A percentile compares a stretch with the other conserved stretches of the same genome.
Conservation (phyloP, 2,797 vertebrate genomes). For the Megalops cyprinoides region DNA sequence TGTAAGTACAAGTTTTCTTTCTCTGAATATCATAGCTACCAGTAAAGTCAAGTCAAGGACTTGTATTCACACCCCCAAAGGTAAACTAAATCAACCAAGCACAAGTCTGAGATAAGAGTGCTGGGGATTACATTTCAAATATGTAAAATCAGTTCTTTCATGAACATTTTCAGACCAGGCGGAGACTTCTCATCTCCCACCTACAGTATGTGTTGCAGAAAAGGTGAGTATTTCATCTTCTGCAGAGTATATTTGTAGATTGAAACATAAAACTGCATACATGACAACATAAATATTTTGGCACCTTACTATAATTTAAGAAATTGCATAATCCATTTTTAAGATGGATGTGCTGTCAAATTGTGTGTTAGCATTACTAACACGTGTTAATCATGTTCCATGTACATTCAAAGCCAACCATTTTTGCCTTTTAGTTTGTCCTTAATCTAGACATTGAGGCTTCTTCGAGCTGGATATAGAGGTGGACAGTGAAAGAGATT, state of each 20-base stretch:
- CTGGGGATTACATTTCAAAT: background rate
- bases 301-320: background rate
- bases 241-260: background rate
- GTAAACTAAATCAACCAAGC: too few relatives aligned
- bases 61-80: background rate
- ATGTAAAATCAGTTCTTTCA: background rate
- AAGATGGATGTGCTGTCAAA: background rate
- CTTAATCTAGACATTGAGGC: background rate
- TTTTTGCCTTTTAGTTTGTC: background rate
- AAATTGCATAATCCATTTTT: background rate
- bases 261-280: background rate
- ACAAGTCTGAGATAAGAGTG: background rate
- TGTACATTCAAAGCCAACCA: background rate
- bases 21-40: background rate
- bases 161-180: background rate
- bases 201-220: too few relatives aligned
- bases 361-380: background rate
- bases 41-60: background rate
- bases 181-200: too few relatives aligned
- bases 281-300: background rate
- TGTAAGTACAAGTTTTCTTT: background rate
- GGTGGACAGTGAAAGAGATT: constrained; percentile 65
- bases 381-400: background rate
- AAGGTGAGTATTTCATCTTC: background rate
- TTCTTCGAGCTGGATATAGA: constrained; percentile 54